Base-by-base conservation (phyloP, 2,113 vertebrate genomes). In the Rhipidura dahli region DNA sequence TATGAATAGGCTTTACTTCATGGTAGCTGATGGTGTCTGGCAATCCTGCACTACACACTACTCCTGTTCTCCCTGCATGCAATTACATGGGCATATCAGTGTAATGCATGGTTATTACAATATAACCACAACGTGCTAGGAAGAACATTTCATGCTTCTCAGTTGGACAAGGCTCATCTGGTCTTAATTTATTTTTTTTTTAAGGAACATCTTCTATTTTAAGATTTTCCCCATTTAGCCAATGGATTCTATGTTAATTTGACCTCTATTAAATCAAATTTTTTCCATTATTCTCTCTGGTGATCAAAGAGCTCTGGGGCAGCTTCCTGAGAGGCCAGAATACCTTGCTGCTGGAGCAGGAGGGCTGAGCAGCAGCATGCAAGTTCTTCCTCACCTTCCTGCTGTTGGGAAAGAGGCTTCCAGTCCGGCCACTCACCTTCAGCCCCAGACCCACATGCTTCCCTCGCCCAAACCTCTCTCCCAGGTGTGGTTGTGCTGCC, bases 161-260 rank as follows among this genome's bases (percentile, higher is more conserved):
- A 92, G 93, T 66, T 94, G 93, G 86, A 95, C 72, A 68, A 77
- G n/a, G 89, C 87, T 95, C 97, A 97, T 97, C 95, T 98, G 97
- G 96, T 97, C 94, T 94, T 94, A 96, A 97, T 85, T 97, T n/a
- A 97, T 85, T 81, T 89, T 90, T 93, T 89, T 65, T 72, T 42
- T 89, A 96, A 95, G 95, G 91, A 96, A 97, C 86, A 33, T 96
- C 71, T 81, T 90, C 91, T 97, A 93, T 97, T 94, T 96, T 95
- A 88, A 95, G 80, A 22, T 93, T 84, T 95, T 94, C 27, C 69
- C 15, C 17, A 66, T 89, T 92, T 87, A 83, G 69, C 83, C 85
- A 93, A 79, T 53, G 70, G 65, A 86, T 92, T 89, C 60, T 44
- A 79, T 85, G 82, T 81, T 96, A 94, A 82, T 80, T 70, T 86